A percentile compares a stretch with the other conserved stretches of the same genome.
Evolutionary conservation across 2,888 invertebrate species (phyloP).

Genomic region (Cybosia mesomella): DNA sequence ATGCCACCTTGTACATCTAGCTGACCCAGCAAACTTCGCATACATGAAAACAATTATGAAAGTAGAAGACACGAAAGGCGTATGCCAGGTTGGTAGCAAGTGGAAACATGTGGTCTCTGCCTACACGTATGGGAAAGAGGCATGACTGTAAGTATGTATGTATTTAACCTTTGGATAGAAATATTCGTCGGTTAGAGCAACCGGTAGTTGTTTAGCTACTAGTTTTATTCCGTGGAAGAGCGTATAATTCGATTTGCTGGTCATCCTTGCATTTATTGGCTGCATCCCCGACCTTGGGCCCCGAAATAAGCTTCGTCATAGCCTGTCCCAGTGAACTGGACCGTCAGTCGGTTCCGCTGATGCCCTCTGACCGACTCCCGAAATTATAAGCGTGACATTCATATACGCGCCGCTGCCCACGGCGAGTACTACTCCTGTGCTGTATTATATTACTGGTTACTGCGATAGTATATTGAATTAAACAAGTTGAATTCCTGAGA

Average conservation of each 20-base stretch:
- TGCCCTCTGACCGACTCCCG: constrained; percentile 58
- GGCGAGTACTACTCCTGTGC: constrained; percentile 43
- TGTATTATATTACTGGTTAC: constrained; percentile 29
- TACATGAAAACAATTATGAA: too few species aligned
- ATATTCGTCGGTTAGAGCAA: too few species aligned
- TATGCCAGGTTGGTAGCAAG: too few species aligned
- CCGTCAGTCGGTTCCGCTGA: constrained; percentile 57
- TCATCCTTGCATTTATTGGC: constrained; percentile 52
- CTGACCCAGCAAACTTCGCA: too few species aligned
- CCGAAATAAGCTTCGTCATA: constrained; percentile 42
- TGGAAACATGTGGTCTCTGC: too few species aligned
- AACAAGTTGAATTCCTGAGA: neutral
- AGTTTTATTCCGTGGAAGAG: constrained; percentile 10
- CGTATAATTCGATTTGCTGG: constrained; percentile 22
- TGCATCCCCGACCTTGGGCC: constrained; percentile 57
- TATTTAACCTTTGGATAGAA: too few species aligned
- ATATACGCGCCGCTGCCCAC: constrained; percentile 67
- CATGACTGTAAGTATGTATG: too few species aligned
- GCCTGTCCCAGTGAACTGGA: constrained; percentile 61
- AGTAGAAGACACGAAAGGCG: too few species aligned
- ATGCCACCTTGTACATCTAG: too few species aligned
- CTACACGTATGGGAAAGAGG: too few species aligned
- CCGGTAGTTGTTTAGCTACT: neutral
- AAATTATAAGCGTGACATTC: constrained; percentile 73
- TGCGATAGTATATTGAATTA: constrained; percentile 5